Evolutionary conservation across 2,797 vertebrate genomes (phyloP), one percentile per base, ranked within the genome.

Genomic region (Pyrrhura leucotis): DNA sequence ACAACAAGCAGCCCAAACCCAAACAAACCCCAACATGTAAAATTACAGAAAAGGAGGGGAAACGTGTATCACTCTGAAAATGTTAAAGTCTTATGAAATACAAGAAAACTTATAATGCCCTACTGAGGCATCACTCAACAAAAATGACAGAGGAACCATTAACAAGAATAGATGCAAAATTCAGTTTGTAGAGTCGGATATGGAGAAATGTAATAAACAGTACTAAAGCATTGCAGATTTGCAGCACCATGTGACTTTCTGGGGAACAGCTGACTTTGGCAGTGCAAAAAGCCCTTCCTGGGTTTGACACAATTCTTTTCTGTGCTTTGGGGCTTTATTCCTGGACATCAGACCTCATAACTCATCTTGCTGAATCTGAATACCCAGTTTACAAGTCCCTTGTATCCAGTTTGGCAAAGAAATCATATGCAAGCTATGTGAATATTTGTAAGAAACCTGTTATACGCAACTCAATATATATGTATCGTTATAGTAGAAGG

Each of bases 381-480:
- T 87, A 77, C 31, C 25, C 45, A 39, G 39, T 88, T 95, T 92
- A 53, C 33, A 75, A 90, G 82, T 81, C 80, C 44, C 39, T 84
- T 8, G 3, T 54, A 76, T 61, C 33, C 16, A 40, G 2, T 78
- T 92, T 79, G 71, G 51, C 28, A 84, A 48, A 88, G 80, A 88
- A 93, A 68, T 91, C 12, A 54, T 93, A 87, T 80, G 72, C 81
- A 85, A 93, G 71, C 31, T 48, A 61, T 75, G 25, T 74, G 68
- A 89, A 29, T 93, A 66, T 91, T 86, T 94, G 28, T 92, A 82
- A 80, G 94, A 92, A 50, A 44, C 18, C 29, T 80, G 7, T 87
- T 73, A 11, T 66, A 2, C 5, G 1, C 54, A 69, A 54, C 10
- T 68, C 28, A 33, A 0, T 58, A 68, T 75, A 29, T 50, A 54